A percentile compares a stretch with the other conserved stretches of the same genome.
These are phyloP conservation scores for Pteria penguin DNA, from an alignment of 2,888 invertebrate genomes.

Conservation along the genomic window DNA sequence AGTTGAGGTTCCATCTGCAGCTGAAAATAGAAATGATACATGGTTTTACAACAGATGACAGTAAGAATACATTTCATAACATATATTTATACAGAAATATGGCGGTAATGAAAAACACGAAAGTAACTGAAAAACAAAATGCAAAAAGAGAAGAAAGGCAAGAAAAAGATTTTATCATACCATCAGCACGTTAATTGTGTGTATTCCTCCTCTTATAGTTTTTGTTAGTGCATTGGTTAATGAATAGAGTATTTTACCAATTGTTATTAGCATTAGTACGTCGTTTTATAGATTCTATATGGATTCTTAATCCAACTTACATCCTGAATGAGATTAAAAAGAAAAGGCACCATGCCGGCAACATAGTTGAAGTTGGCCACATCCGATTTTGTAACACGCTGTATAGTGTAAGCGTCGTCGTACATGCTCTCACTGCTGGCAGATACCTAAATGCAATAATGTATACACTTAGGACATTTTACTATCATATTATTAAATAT, in stretches of 20 bases:
- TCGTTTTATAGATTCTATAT: too few species aligned
- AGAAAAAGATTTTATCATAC: too few species aligned
- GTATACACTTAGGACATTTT: neutral
- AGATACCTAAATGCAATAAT: conserved; percentile 66
- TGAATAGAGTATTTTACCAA: too few species aligned
- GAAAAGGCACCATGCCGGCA: conserved; percentile 79
- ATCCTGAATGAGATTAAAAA: conserved; percentile 78
- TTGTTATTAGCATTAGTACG: too few species aligned
- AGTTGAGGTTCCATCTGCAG: conserved; percentile 69
- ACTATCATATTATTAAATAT: neutral
- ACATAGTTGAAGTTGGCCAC: conserved; percentile 77
- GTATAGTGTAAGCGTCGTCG: conserved; percentile 79
- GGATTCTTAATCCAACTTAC: too few species aligned
- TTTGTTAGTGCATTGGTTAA: too few species aligned
- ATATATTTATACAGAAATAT: too few species aligned
- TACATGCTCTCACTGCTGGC: conserved; percentile 79
- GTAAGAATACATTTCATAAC: neutral
- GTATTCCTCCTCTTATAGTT: too few species aligned
- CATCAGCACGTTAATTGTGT: too few species aligned
- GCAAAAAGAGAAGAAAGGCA: too few species aligned
- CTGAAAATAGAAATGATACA: conserved; percentile 48
- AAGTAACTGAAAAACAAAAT: too few species aligned
- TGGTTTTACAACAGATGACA: neutral
- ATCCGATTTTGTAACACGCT: conserved; percentile 70
- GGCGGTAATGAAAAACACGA: too few species aligned